Evolutionary conservation across 1,140 invertebrate genomes (phyloP).

Genomic region (Pogonus chalceus): DNA sequence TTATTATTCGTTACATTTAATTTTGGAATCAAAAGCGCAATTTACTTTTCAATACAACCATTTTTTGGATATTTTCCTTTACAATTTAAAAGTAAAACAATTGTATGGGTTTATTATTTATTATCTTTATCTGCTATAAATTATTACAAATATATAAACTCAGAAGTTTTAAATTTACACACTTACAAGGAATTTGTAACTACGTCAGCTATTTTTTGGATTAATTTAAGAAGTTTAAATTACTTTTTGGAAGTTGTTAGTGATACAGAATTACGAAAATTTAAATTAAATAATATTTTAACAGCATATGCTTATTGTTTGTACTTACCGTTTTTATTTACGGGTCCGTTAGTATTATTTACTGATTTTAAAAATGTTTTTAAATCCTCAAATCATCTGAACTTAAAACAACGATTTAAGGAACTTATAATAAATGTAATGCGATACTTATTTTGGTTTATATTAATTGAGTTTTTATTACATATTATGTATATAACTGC

Average conservation of each 20-base stretch:
- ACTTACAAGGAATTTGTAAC: conserved; percentile 19
- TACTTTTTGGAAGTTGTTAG: conserved; percentile 22
- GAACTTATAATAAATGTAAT: conserved; percentile 42
- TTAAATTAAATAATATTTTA: conserved; percentile 23
- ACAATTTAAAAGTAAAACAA: conserved; percentile 11
- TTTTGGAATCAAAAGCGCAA: conserved; percentile 8
- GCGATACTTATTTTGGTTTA: conserved; percentile 60
- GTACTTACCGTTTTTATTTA: conserved; percentile 69
- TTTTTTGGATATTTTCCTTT: conserved; percentile 19
- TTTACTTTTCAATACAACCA: conserved; percentile 23
- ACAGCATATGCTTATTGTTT: conserved; percentile 59
- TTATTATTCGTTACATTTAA: conserved; percentile 15
- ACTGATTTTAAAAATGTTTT: conserved; percentile 47
- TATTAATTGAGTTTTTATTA: conserved; percentile 56
- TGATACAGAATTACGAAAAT: conserved; percentile 11
- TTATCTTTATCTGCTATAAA: conserved; percentile 17
- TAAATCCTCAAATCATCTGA: conserved; percentile 28
- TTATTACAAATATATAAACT: conserved; percentile 18
- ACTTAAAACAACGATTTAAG: conserved; percentile 33
- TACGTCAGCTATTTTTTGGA: conserved; percentile 27
- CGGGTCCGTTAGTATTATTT: conserved; percentile 70
- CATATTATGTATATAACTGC: conserved; percentile 75
- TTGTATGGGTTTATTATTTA: conserved; percentile 23
- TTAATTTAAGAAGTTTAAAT: conserved; percentile 29
- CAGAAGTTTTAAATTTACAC: conserved; percentile 13